Conservation (phyloP, 37 sponge, comb jelly and placozoan genomes). For the Aphrocallistes beatrix region DNA sequence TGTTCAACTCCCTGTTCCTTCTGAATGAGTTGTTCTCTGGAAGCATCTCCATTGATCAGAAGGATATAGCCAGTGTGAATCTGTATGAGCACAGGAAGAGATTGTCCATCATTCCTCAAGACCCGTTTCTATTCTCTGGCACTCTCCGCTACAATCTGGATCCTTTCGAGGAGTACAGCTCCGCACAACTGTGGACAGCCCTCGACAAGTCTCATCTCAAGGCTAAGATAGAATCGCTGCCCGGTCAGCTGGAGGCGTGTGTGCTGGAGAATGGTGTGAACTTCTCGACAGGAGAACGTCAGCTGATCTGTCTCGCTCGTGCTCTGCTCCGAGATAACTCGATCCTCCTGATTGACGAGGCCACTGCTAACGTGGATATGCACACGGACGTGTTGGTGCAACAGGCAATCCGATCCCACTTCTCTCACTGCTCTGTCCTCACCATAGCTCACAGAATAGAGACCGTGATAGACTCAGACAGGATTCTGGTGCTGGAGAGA, state of each 20-base stretch:
- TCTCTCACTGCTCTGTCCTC: neutral
- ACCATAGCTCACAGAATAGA: constrained; percentile 13
- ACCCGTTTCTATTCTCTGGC: neutral
- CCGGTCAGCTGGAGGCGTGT: neutral
- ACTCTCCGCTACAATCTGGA: neutral
- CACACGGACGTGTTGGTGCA: neutral
- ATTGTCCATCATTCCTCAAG: neutral
- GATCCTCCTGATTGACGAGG: neutral
- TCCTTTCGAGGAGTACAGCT: neutral
- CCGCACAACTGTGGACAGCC: neutral
- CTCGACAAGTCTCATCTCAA: neutral
- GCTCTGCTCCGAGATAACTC: neutral
- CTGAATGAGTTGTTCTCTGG: constrained; percentile 29
- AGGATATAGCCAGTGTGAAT: constrained; percentile 19
- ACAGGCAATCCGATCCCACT: neutral
- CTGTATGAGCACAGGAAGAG: neutral
- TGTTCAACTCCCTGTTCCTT: constrained; percentile 34
- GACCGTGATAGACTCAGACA: neutral
- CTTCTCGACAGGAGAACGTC: neutral
- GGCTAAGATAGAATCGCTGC: neutral
- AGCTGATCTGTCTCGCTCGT: neutral
- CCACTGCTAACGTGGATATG: constrained; percentile 2
- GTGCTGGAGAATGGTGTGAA: neutral
- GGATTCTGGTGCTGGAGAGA: neutral
- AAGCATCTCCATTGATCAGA: constrained; percentile 23